A percentile compares a stretch with the other conserved stretches of the same genome.
phyloP scores from a whole-genome alignment of 1,140 invertebrate genomes.

The Atopsyche davidsoni region DNA sequence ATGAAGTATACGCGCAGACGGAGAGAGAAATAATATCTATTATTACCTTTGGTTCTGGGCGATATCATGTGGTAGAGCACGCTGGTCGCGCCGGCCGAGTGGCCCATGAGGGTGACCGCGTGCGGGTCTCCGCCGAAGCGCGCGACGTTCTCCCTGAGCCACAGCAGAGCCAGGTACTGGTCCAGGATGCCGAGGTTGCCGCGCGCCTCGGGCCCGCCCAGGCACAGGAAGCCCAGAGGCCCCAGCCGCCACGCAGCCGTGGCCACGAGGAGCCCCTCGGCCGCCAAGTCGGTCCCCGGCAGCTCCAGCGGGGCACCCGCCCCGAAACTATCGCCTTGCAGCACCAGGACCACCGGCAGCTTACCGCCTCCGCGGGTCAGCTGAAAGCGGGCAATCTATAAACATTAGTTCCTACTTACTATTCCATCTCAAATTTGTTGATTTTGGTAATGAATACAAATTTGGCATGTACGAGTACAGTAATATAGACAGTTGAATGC shows the following conservation, averaged over 20 bases:
- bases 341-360: slow-evolving; percentile 53
- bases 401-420: not conserved
- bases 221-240: slow-evolving; percentile 64
- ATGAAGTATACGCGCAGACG: too few species aligned
- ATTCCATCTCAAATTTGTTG: too few species aligned
- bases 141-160: slow-evolving; percentile 64
- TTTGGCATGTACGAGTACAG: too few species aligned
- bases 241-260: slow-evolving; percentile 58
- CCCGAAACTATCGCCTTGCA: slow-evolving; percentile 52
- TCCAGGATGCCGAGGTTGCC: slow-evolving; percentile 69
- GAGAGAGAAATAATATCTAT: not conserved
- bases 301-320: slow-evolving; percentile 33
- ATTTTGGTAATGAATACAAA: too few species aligned
- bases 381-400: too few species aligned
- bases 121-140: slow-evolving; percentile 65
- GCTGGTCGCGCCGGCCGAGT: slow-evolving; percentile 58
- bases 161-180: slow-evolving; percentile 63
- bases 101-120: slow-evolving; percentile 64
- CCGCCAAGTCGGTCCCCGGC: slow-evolving; percentile 59
- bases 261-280: slow-evolving; percentile 59
- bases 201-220: slow-evolving; percentile 47
- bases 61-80: slow-evolving; percentile 55
- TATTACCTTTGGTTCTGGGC: slow-evolving; percentile 53
- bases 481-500: too few species aligned
- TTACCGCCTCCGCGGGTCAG: slow-evolving; percentile 42